Evolutionary conservation across 1,140 invertebrate species (phyloP).

Genomic region (Drosophila parabipectinata): DNA sequence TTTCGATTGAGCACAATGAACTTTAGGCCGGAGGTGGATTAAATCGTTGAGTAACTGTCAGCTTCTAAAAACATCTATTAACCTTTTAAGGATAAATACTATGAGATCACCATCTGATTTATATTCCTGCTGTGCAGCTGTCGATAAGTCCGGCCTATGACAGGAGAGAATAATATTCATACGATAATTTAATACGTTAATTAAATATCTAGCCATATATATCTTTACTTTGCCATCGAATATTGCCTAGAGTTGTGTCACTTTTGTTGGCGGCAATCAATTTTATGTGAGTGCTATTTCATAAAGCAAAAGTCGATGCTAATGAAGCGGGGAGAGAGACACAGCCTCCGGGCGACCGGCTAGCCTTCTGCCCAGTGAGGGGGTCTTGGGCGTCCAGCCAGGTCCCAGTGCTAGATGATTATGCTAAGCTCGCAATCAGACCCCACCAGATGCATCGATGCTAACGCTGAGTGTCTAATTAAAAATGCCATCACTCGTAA

Average conservation of each 20-base stretch:
- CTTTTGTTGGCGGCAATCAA: conserved; percentile 66
- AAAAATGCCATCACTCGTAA: conserved; percentile 69
- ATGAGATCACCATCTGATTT: conserved; percentile 13
- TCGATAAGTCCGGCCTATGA: conserved; percentile 2
- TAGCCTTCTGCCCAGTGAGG: conserved; percentile 59
- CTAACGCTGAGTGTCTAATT: conserved; percentile 60
- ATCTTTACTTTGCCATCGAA: conserved; percentile 22
- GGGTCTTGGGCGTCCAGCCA: conserved; percentile 41
- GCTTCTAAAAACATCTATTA: neutral
- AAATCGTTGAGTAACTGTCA: neutral
- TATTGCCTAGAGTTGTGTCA: conserved; percentile 26
- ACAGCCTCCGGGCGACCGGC: conserved; percentile 25
- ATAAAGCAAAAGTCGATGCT: conserved; percentile 69
- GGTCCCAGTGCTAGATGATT: conserved; percentile 17
- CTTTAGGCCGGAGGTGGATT: conserved; percentile 20
- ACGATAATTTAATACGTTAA: conserved; percentile 57
- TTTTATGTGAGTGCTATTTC: conserved; percentile 66
- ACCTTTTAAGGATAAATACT: conserved; percentile 1
- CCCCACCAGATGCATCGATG: conserved; percentile 6
- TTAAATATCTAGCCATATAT: conserved; percentile 64
- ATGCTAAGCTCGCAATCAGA: conserved; percentile 33
- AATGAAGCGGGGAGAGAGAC: conserved; percentile 58
- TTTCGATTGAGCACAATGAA: conserved; percentile 62
- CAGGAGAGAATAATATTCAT: conserved; percentile 4
- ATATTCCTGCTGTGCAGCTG: conserved; percentile 2